phyloP scores from a whole-genome alignment of 2,888 invertebrate genomes.

The Antheraea yamamai region DNA sequence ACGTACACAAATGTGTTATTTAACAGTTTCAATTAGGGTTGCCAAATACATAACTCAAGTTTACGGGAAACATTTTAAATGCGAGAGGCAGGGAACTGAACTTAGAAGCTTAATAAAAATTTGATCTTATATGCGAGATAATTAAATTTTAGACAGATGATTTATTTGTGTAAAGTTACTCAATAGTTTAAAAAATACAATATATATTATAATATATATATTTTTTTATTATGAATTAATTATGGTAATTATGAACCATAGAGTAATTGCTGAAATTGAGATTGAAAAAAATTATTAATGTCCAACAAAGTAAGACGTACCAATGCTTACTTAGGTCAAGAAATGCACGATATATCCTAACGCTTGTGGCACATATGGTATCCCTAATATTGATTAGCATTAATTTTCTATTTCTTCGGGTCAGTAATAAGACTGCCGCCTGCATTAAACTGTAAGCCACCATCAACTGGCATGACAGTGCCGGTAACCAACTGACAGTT shows the following conservation, averaged over 20 bases:
- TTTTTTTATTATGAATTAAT: too few relatives aligned
- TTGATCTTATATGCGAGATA: not conserved
- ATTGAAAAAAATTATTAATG: too few relatives aligned
- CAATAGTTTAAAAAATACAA: too few relatives aligned
- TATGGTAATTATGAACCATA: too few relatives aligned
- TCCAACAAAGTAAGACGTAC: too few relatives aligned
- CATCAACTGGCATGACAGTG: slow-evolving; percentile 51
- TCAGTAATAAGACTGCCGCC: slow-evolving; percentile 11
- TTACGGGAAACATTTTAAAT: not conserved
- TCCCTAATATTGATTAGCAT: not conserved
- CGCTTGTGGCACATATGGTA: not conserved
- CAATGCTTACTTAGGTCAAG: too few relatives aligned
- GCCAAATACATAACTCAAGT: not conserved
- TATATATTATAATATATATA: too few relatives aligned
- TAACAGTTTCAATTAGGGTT: not conserved
- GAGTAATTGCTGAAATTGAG: too few relatives aligned
- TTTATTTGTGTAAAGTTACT: too few relatives aligned
- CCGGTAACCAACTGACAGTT: slow-evolving; percentile 92
- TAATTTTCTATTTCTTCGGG: slow-evolving; percentile 22
- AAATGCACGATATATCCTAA: not conserved
- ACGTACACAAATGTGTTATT: not conserved
- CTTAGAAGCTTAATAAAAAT: not conserved
- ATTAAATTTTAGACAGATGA: too few relatives aligned
- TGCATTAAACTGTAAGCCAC: slow-evolving; percentile 31
- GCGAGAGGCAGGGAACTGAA: not conserved